Evolutionary conservation across 2,888 invertebrate genomes (phyloP).

Genomic region (Lamellibrachia columna): DNA sequence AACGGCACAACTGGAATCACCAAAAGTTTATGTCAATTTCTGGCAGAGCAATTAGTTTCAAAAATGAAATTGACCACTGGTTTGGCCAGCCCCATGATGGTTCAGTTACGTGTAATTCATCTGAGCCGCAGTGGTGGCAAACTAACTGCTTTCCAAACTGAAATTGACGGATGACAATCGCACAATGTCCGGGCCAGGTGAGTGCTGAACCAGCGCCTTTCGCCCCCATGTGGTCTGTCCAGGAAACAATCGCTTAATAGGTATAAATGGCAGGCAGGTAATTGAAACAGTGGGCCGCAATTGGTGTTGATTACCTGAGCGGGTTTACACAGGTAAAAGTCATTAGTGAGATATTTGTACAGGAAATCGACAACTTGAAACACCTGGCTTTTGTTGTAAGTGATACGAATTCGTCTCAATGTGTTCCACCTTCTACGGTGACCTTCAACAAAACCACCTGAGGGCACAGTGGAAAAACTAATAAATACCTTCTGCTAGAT

Average conservation of each 20-base stretch:
- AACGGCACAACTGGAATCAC: not conserved
- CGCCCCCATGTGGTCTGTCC: conserved; percentile 9
- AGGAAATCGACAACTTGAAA: conserved; percentile 10
- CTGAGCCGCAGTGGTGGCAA: not conserved
- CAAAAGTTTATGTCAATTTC: conserved; percentile 16
- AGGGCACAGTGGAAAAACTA: not conserved
- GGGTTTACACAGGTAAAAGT: conserved; percentile 16
- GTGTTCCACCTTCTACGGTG: not conserved
- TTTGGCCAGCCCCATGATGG: not conserved
- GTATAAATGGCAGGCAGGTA: conserved; percentile 4
- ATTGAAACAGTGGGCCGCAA: not conserved
- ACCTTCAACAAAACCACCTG: not conserved
- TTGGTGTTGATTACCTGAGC: not conserved
- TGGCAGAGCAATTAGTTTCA: not conserved
- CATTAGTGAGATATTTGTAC: conserved; percentile 9
- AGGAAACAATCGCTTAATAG: conserved; percentile 3
- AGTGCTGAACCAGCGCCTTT: not conserved
- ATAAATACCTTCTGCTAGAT: not conserved
- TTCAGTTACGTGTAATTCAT: not conserved
- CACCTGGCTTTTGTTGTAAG: not conserved
- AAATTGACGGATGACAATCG: conserved; percentile 3
- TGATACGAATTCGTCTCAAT: not conserved
- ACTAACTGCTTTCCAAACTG: conserved; percentile 9
- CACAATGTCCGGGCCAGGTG: conserved; percentile 8
- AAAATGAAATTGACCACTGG: conserved; percentile 16